phyloP scores from a whole-genome alignment of 2,113 vertebrate genomes.

The Lagopus leucura region DNA sequence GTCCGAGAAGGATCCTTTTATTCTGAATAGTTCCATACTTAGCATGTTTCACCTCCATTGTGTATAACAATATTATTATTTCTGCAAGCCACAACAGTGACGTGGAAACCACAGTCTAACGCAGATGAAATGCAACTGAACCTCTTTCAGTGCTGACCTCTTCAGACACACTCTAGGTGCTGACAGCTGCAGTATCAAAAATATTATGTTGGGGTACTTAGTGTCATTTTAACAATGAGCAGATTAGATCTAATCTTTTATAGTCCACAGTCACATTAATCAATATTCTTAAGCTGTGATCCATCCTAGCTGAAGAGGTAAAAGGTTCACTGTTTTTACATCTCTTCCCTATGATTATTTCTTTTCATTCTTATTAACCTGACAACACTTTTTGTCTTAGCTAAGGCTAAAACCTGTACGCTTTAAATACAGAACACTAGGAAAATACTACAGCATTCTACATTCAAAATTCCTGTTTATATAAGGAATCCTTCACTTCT shows the following conservation, averaged over 20 bases:
- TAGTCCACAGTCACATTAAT: background rate
- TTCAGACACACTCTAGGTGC: background rate
- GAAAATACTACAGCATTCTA: background rate
- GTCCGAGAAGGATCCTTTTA: background rate
- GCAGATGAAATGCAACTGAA: background rate
- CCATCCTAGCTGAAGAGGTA: background rate
- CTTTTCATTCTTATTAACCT: background rate
- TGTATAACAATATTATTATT: background rate
- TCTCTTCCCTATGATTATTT: background rate
- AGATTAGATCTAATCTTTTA: background rate
- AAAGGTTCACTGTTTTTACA: background rate
- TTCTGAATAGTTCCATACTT: fast-evolving
- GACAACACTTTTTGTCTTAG: background rate
- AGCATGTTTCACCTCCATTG: background rate
- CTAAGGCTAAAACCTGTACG: background rate
- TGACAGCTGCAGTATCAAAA: background rate
- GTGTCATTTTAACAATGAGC: background rate
- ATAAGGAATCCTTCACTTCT: background rate
- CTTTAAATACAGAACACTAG: background rate
- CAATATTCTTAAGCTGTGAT: background rate
- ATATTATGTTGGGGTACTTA: background rate
- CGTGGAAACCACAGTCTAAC: background rate
- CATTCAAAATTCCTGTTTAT: background rate
- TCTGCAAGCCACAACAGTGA: background rate
- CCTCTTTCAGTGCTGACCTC: background rate